phyloP scores from a whole-genome alignment of 2,113 vertebrate species.

The Atlantisia rogersi region DNA sequence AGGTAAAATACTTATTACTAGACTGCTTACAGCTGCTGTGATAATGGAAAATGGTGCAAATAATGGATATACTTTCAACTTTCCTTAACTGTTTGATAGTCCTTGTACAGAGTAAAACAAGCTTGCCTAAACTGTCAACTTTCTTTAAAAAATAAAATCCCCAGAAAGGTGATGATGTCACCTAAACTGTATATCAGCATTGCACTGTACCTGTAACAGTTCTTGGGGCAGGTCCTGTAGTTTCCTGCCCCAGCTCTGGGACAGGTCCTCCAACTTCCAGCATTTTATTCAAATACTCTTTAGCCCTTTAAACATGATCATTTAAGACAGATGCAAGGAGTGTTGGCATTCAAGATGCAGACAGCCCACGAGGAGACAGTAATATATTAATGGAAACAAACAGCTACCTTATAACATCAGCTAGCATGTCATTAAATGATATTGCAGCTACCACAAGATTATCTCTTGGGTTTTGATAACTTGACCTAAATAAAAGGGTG shows the following conservation, averaged over 20 bases:
- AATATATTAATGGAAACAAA: not conserved
- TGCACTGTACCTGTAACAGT: not conserved
- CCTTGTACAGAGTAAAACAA: not conserved
- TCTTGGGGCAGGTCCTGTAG: not conserved
- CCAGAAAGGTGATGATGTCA: rapidly evolving
- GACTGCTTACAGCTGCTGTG: not conserved
- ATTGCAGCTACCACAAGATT: not conserved
- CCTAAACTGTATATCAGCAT: not conserved
- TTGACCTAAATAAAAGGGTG: not conserved
- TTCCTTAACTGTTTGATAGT: not conserved
- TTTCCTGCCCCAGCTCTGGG: not conserved
- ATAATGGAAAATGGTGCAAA: not conserved
- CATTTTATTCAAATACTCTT: not conserved
- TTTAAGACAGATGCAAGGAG: not conserved
- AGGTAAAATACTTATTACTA: not conserved
- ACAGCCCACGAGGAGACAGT: not conserved
- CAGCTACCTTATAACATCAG: not conserved
- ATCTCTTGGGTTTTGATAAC: not conserved
- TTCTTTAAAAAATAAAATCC: not conserved
- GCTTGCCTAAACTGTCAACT: not conserved
- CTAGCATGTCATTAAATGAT: not conserved
- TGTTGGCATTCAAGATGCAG: not conserved
- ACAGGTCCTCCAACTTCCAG: not conserved
- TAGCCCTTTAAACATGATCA: not conserved
- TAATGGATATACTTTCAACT: not conserved